phyloP scores from a whole-genome alignment of 2,113 vertebrate species.

The Dipodomys merriami region DNA sequence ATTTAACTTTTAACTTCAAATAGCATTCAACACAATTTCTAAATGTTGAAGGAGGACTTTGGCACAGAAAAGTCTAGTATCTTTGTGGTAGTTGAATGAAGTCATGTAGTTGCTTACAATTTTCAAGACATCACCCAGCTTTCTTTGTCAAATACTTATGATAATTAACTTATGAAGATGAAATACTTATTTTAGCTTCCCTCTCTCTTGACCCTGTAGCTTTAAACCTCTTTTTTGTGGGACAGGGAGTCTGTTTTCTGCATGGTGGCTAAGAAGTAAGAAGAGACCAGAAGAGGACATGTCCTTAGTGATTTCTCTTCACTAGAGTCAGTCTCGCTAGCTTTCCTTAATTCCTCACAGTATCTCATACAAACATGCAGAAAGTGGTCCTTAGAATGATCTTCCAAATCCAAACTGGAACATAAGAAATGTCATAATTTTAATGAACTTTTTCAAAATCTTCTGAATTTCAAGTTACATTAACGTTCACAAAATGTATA shows the following conservation, averaged over 20 bases:
- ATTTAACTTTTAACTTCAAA: background rate
- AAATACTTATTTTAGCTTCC: background rate
- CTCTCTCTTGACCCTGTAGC: too few relatives aligned
- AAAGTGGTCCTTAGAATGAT: too few relatives aligned
- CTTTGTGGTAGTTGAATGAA: background rate
- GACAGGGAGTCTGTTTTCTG: background rate
- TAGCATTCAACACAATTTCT: background rate
- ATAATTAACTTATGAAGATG: background rate
- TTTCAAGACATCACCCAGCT: background rate
- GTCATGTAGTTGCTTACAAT: too few relatives aligned
- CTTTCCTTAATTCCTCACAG: too few relatives aligned
- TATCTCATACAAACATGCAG: too few relatives aligned
- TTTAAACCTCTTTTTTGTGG: background rate
- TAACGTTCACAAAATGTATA: background rate
- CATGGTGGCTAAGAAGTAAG: background rate
- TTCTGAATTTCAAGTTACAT: background rate
- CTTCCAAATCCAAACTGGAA: background rate
- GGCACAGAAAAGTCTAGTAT: background rate
- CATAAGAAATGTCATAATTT: background rate
- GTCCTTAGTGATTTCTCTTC: too few relatives aligned
- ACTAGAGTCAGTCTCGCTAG: too few relatives aligned
- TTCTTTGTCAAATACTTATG: background rate
- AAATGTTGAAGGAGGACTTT: background rate
- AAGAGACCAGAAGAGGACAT: background rate
- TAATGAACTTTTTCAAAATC: background rate